Conservation (phyloP, 2,797 vertebrate species). For the Vespertilio murinus region DNA sequence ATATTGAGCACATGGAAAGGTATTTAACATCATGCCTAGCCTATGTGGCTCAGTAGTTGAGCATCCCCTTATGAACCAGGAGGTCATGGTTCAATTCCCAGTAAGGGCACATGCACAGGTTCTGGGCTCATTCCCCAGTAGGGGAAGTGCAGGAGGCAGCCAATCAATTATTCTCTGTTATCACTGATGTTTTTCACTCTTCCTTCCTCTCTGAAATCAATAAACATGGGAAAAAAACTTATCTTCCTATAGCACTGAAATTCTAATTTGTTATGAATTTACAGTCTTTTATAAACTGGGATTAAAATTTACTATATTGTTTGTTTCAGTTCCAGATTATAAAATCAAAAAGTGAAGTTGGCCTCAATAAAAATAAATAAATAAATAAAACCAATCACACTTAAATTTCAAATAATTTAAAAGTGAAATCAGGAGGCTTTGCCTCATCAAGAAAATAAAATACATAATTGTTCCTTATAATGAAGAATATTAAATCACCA, state of each 20-base stretch:
- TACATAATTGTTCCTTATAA: background rate
- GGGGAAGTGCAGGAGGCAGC: too few species aligned
- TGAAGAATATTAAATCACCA: background rate
- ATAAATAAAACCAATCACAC: background rate
- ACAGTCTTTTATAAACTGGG: background rate
- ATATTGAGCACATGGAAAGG: background rate
- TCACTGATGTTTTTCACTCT: too few species aligned
- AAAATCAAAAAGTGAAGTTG: background rate
- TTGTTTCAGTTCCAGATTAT: background rate
- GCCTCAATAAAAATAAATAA: background rate
- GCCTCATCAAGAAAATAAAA: background rate
- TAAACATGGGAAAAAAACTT: background rate
- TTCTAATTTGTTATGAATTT: constrained; percentile 17
- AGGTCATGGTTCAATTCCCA: too few species aligned
- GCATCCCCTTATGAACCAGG: too few species aligned
- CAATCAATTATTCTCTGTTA: too few species aligned
- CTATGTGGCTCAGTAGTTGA: too few species aligned
- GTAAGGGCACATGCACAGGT: too few species aligned
- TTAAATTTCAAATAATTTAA: background rate
- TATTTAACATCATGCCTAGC: background rate
- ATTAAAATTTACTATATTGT: background rate
- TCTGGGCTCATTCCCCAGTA: too few species aligned
- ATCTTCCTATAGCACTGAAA: background rate
- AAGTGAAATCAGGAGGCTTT: background rate
- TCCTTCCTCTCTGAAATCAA: too few species aligned